phyloP scores from a whole-genome alignment of 1,140 invertebrate genomes.

The Macrobrachium nipponense region DNA sequence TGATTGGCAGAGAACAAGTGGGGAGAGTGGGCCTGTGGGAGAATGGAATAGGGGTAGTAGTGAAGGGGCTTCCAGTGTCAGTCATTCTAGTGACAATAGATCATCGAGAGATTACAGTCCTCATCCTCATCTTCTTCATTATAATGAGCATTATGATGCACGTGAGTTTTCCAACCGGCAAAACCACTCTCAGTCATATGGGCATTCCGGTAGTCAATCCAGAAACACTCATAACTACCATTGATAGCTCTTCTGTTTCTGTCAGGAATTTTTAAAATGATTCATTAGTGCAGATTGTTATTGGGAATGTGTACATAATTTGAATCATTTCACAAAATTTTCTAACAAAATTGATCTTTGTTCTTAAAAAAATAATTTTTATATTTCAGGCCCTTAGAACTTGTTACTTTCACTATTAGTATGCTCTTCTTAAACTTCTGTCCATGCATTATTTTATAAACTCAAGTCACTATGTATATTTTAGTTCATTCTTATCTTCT shows the following conservation, averaged over 20 bases:
- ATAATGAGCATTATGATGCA: slow-evolving; percentile 38
- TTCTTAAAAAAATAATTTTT: neutral
- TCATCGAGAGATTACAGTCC: slow-evolving; percentile 46
- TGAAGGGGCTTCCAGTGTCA: slow-evolving; percentile 52
- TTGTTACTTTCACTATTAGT: neutral
- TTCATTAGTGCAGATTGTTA: neutral
- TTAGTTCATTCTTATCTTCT: slow-evolving; percentile 23
- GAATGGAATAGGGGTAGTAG: slow-evolving; percentile 43
- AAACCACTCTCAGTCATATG: slow-evolving; percentile 57
- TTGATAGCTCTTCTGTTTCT: slow-evolving; percentile 21
- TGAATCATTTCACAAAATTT: too few relatives aligned
- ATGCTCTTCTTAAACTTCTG: too few relatives aligned
- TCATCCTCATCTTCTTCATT: slow-evolving; percentile 31
- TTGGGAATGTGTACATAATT: neutral
- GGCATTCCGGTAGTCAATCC: slow-evolving; percentile 54
- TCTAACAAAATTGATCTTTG: slow-evolving; percentile 17
- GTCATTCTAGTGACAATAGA: slow-evolving; percentile 37
- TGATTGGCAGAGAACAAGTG: too few relatives aligned
- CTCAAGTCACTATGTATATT: neutral
- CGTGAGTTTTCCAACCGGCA: slow-evolving; percentile 48
- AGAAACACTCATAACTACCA: slow-evolving; percentile 55
- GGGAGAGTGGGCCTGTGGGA: too few relatives aligned
- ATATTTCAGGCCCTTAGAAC: slow-evolving; percentile 4
- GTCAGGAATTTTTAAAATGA: neutral
- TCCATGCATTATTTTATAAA: too few relatives aligned